Percentiles rank a stretch among this genome's conserved stretches.
These are phyloP conservation scores for Scaptomyza parva DNA, from an alignment of 2,888 invertebrate genomes.

Conservation along the genomic window DNA sequence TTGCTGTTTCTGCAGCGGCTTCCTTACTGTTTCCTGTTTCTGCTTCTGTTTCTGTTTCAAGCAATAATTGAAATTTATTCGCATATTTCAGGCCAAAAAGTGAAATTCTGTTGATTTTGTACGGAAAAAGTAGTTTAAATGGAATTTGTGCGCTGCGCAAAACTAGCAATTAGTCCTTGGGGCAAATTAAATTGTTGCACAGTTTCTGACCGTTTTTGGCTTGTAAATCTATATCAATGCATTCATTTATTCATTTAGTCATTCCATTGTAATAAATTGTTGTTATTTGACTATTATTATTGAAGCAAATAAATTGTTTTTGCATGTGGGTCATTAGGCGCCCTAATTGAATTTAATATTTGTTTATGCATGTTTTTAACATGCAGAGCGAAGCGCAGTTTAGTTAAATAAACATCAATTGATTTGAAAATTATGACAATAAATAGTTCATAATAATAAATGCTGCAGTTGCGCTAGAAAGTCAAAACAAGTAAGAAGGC, in stretches of 20 bases:
- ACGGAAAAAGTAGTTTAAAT: conserved; percentile 8
- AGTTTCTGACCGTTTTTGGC: conserved; percentile 24
- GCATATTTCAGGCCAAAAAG: conserved; percentile 29
- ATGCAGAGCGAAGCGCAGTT: conserved; percentile 17
- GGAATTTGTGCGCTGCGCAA: conserved; percentile 25
- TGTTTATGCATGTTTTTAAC: conserved; percentile 31
- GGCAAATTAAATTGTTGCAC: conserved; percentile 49
- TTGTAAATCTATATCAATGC: conserved; percentile 15
- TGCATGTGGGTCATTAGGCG: conserved; percentile 66
- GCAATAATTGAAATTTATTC: conserved; percentile 32
- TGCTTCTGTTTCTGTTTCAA: neutral
- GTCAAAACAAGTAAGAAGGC: no score
- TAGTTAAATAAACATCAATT: conserved; percentile 61
- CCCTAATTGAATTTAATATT: conserved; percentile 69
- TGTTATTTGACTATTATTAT: conserved; percentile 38
- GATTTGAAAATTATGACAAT: conserved; percentile 59
- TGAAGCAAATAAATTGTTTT: conserved; percentile 51
- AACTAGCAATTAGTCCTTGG: conserved; percentile 59
- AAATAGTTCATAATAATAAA: conserved; percentile 52
- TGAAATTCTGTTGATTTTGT: conserved; percentile 18
- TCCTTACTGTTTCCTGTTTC: no score
- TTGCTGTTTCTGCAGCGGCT: neutral
- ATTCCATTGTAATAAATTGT: conserved; percentile 1
- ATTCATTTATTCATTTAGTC: no score
- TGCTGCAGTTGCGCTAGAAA: conserved; percentile 1